Evolutionary conservation across 2,888 invertebrate genomes (phyloP), one percentile per base, ranked within the genome.

Genomic region (Eurytoma californica): DNA sequence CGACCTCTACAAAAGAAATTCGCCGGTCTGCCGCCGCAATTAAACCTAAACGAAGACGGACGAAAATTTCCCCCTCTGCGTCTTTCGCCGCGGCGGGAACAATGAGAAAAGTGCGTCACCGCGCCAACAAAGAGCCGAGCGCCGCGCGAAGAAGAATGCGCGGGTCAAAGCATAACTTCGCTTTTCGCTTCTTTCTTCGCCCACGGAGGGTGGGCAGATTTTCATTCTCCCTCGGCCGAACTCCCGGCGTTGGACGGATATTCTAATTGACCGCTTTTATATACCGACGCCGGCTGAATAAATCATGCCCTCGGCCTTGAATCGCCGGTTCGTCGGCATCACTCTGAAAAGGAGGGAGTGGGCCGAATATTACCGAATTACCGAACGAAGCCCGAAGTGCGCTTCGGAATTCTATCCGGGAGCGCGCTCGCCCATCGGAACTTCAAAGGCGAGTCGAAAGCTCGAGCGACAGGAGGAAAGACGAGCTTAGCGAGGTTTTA

Each of bases 51-150:
- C 24, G 60, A 28, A 58, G 18, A 58, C 39, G 39, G 14, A 58
- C 20, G 24, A 18, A 24, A 39, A 39, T 39, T 39, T 24, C 20
- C 4, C 20, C 14, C n/a, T 24, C 24, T 24, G 24, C 24, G n/a
- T 57, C 18, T 24, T 60, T 49, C 57, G 28, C 4, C 28, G 3
- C 16, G 49, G 58, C 12, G 39, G 24, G 16, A 16, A 47, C 20
- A 61, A 51, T 3, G 28, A n/a, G 30, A 39, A 49, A 61, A 51
- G 20, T n/a, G 30, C 47, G 24, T 58, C 18, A 24, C 65, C 18
- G 2, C 61, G 53, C n/a, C 61, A 75, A 39, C 53, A 75, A 75
- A 68, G 66, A 68, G 53, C 68, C 68, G 61, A 75, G 61, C n/a
- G 53, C 47, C 30, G 53, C 68, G 30, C 58, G 39, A 68, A 75